Evolutionary conservation across 1,140 invertebrate species (phyloP).

Genomic region (Dryas iulia): DNA sequence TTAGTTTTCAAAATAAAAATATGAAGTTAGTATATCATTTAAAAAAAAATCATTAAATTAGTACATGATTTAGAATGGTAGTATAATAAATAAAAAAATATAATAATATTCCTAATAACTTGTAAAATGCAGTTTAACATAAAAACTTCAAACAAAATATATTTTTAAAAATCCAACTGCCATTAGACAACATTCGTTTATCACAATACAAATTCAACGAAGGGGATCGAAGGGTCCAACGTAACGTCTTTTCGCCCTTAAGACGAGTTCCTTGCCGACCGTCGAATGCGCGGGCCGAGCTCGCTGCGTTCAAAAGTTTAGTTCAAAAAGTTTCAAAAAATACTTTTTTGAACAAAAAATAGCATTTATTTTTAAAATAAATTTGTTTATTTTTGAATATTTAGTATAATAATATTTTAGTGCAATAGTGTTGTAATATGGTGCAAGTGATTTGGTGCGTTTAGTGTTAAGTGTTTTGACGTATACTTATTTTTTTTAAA

Average conservation of each 20-base stretch:
- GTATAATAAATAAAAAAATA: not conserved
- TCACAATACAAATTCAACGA: conserved; percentile 60
- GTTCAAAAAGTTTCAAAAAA: not conserved
- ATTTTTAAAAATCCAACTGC: conserved; percentile 35
- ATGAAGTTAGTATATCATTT: too few species aligned
- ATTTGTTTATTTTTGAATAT: not conserved
- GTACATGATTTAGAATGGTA: too few species aligned
- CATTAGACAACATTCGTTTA: conserved; percentile 53
- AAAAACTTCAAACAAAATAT: not conserved
- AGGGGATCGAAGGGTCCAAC: conserved; percentile 67
- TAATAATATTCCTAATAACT: not conserved
- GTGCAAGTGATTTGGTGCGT: conserved; percentile 1
- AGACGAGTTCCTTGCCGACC: conserved; percentile 75
- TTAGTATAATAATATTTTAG: not conserved
- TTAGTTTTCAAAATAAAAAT: too few species aligned
- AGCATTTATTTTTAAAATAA: not conserved
- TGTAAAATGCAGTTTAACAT: not conserved
- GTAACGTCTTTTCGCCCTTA: conserved; percentile 76
- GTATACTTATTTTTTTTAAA: not conserved
- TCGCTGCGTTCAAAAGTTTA: conserved; percentile 49
- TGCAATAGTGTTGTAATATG: not conserved
- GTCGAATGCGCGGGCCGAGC: conserved; percentile 61
- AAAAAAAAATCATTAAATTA: too few species aligned
- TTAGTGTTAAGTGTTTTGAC: not conserved
- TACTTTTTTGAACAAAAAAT: not conserved